Evolutionary conservation across 2,797 vertebrate species (phyloP).

Genomic region (Gila robusta): DNA sequence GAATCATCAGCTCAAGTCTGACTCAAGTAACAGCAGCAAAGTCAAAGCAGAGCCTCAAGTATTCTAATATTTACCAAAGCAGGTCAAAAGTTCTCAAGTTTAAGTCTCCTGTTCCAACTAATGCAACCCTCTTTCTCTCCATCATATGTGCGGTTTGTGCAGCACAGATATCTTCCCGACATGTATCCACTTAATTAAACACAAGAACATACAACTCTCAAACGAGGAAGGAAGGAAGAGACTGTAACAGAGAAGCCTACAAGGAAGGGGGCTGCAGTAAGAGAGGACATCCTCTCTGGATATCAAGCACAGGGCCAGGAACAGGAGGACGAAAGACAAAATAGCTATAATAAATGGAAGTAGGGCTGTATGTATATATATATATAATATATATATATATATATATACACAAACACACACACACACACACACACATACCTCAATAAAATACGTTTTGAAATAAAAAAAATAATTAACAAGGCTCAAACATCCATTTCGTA

Average conservation of each 20-base stretch:
- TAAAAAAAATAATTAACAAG: too few species aligned
- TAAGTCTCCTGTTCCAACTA: background rate
- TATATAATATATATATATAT: too few species aligned
- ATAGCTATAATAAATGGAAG: too few species aligned
- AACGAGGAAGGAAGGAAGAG: background rate
- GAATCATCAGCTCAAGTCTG: constrained; percentile 25
- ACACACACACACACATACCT: too few species aligned
- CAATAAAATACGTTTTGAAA: too few species aligned
- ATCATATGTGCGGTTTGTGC: background rate
- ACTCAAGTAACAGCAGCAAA: background rate
- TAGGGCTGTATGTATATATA: too few species aligned
- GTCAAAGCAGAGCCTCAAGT: constrained; percentile 14
- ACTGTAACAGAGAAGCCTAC: background rate
- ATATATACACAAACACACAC: too few species aligned
- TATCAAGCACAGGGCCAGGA: constrained; percentile 7
- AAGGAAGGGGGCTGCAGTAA: background rate
- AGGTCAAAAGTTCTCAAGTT: constrained; percentile 11
- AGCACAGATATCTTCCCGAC: background rate
- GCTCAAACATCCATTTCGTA: too few species aligned
- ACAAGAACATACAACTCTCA: constrained; percentile 18
- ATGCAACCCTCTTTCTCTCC: background rate
- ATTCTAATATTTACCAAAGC: constrained; percentile 12
- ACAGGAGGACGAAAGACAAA: background rate
- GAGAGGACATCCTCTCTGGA: constrained; percentile 24
- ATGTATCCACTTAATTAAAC: constrained; percentile 10